Evolutionary conservation across 2,888 invertebrate species (phyloP), one percentile per base, ranked within the genome.

Genomic region (Teleiodes luculella): DNA sequence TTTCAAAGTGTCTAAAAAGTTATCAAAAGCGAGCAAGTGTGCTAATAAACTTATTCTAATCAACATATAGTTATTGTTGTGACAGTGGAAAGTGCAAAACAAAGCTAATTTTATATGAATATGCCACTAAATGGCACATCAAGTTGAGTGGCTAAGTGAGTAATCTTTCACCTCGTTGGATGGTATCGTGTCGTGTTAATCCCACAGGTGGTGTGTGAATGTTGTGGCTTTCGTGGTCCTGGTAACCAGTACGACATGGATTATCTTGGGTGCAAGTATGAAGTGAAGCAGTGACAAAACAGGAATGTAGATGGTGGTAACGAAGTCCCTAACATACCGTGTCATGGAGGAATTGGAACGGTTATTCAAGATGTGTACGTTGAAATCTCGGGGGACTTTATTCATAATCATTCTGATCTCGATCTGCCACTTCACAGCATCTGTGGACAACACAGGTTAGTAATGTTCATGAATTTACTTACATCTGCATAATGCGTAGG

Each of bases 101-200:
- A 65, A 35, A 8, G 18, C 18, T 11, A 36, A 55, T 39, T 14
- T 18, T 11, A 10, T 14, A 16, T 35, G 33, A n/a, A 39, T 51
- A 13, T 54, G 10, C 52, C 56, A n/a, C 67, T 66, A 66, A 67
- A 68, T 69, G 67, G 66, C 65, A 63, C 62, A 68, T 65, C 79
- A 83, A 87, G 86, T 86, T 86, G 80, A 87, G 83, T 88, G 86
- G 87, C 87, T 87, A 84, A 83, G 67, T 68, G 65, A 69, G 71
- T 68, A 57, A 57, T 53, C 52, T 55, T 57, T 61, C 72, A 28
- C 36, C 39, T 74, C 73, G 72, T 72, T 78, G 72, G 70, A 58
- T 63, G 63, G 63, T 65, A 62, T 64, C 56, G 70, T 75, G 70
- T 71, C 66, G 61, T 75, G 70, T 68, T 66, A 80, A 80, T 85